Evolutionary conservation across 1,140 invertebrate genomes (phyloP).

Genomic region (Drosophila erecta): DNA sequence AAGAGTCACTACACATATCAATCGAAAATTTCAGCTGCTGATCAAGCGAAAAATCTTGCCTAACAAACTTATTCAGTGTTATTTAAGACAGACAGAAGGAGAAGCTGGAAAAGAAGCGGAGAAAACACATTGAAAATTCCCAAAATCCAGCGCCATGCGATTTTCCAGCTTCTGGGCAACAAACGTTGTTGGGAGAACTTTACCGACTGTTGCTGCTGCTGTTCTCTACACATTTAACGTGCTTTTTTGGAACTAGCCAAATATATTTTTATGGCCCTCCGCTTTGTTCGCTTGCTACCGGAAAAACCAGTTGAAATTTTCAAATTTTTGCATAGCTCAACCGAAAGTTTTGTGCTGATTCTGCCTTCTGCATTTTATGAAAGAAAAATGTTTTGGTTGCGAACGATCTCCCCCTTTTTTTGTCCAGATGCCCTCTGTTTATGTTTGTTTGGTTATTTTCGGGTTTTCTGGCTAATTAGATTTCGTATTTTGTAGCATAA

Average conservation of each 20-base stretch:
- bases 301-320: slow-evolving; percentile 10
- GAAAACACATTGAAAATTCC: slow-evolving; percentile 13
- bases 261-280: slow-evolving; percentile 12
- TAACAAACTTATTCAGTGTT: slow-evolving; percentile 37
- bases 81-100: slow-evolving; percentile 9
- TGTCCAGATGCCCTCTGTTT: slow-evolving; percentile 1
- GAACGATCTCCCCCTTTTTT: slow-evolving; percentile 1
- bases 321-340: slow-evolving; percentile 31
- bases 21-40: not conserved
- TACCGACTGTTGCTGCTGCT: slow-evolving; percentile 9
- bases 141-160: not conserved
- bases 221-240: slow-evolving; percentile 37
- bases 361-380: slow-evolving; percentile 10
- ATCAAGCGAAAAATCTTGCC: slow-evolving; percentile 9
- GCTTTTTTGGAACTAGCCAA: slow-evolving; percentile 16
- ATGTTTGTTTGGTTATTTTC: slow-evolving; percentile 10
- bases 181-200: slow-evolving; percentile 30
- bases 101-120: not conserved
- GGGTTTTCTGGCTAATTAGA: slow-evolving; percentile 42
- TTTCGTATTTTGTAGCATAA: slow-evolving; percentile 25
- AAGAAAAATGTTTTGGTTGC: slow-evolving; percentile 15
- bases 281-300: not conserved
- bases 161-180: not conserved
- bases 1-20: not conserved
- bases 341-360: not conserved